These are phyloP conservation scores for Apolygus lucorum DNA, from an alignment of 1,140 invertebrate genomes.

Conservation along the genomic window DNA sequence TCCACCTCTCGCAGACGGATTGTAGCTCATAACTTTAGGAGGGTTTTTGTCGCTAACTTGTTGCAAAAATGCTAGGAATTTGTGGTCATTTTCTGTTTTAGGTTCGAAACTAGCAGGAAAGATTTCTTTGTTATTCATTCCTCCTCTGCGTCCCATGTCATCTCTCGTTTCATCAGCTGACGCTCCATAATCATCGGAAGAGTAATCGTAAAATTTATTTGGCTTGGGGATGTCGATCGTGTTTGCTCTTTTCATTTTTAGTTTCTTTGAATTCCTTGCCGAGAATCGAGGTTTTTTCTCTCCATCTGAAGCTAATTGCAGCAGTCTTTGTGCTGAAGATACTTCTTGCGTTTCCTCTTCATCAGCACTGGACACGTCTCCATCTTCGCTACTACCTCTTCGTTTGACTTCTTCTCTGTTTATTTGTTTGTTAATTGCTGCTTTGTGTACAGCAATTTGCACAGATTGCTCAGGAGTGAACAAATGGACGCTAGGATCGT, in stretches of 20 bases:
- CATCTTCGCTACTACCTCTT: slow-evolving; percentile 30
- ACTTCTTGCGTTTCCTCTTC: slow-evolving; percentile 23
- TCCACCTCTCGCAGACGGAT: slow-evolving; percentile 36
- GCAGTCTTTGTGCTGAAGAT: slow-evolving; percentile 35
- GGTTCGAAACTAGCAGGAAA: slow-evolving; percentile 55
- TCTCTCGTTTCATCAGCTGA: slow-evolving; percentile 29
- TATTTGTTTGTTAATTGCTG: slow-evolving; percentile 42
- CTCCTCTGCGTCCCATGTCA: slow-evolving; percentile 16
- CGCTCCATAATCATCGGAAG: slow-evolving; percentile 34
- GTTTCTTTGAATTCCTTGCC: slow-evolving; percentile 49
- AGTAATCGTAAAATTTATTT: slow-evolving; percentile 44
- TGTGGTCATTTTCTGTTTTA: slow-evolving; percentile 73
- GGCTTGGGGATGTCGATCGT: slow-evolving; percentile 78
- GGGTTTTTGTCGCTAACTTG: slow-evolving; percentile 41
- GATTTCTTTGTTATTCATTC: not conserved
- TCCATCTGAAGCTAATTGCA: slow-evolving; percentile 34
- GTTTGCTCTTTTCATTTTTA: slow-evolving; percentile 74
- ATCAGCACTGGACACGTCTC: slow-evolving; percentile 34
- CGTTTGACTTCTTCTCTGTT: slow-evolving; percentile 31
- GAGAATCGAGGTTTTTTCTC: slow-evolving; percentile 38
- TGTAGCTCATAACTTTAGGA: slow-evolving; percentile 30
- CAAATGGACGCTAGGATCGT: slow-evolving; percentile 38
- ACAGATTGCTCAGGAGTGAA: slow-evolving; percentile 40
- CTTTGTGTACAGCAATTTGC: slow-evolving; percentile 42
- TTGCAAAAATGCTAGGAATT: slow-evolving; percentile 72